Evolutionary conservation across 1,140 invertebrate species (phyloP), one percentile per base, ranked within the genome.

Genomic region (Eufriesea mexicana): DNA sequence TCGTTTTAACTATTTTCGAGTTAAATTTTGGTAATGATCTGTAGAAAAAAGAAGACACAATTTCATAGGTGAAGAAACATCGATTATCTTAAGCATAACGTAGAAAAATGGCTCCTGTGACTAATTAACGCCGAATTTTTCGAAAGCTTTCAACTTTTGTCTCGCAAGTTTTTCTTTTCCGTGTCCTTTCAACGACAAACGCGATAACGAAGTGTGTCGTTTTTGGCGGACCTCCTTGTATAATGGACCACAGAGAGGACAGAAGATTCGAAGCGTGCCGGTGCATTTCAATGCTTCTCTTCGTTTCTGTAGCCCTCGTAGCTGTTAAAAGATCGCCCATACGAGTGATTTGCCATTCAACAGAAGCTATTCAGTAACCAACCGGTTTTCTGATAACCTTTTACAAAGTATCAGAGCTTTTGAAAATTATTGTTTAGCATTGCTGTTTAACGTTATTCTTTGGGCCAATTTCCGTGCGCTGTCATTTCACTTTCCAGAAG

Each of bases 261-360:
- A 49, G 42, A n/a, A 23, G 18, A 25, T 16, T 49, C n/a, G n/a
- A 47, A 49, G n/a, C 14, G 42, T 49, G 28, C 62, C 28, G 62
- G 18, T 35, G 28, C 62, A 64, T 64, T 64, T 64, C 28, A 64
- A 64, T 64, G 28, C 35, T 20, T 16, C 14, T 64, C 55, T 57
- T 64, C 62, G 14, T 10, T 16, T 64, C 35, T 62, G 28, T 64
- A 64, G 20, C 20, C 62, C 10, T 42, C 62, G 62, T 10, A 42
- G 25, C 18, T 42, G 28, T 42, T 64, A 42, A 64, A 64, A 23
- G 28, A 64, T 64, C 62, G 62, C 9, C 35, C 28, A 28, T 64
- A 18, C 28, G 8, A 64, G 16, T 64, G 62, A 64, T 64, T 35
- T 64, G 28, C 62, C 62, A 64, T 64, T 64, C 62, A 64, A 25